Conservation (phyloP, 2,888 invertebrate species). For the Orthosia gothica region DNA sequence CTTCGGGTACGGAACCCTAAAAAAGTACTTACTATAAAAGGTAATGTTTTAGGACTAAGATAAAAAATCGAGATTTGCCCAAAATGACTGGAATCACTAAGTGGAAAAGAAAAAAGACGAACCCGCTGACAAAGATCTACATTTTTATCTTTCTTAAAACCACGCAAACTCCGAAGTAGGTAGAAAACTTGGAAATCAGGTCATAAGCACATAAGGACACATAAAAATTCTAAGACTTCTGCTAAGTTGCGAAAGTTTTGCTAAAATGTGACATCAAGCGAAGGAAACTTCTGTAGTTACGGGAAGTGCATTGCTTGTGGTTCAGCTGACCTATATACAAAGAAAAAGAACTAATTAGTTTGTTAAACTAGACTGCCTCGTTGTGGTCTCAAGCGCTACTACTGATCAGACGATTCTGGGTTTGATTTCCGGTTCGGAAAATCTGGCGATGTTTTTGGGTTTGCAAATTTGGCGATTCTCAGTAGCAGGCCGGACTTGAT, state of each 20-base stretch:
- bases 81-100: conserved; percentile 8
- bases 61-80: background rate
- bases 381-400: background rate
- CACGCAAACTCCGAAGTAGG: conserved; percentile 26
- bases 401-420: too few species aligned
- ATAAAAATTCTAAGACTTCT: conserved; percentile 53
- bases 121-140: conserved; percentile 30
- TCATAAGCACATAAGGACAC: conserved; percentile 48
- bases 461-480: too few species aligned
- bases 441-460: too few species aligned
- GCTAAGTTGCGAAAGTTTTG: conserved; percentile 46
- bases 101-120: conserved; percentile 13
- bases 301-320: conserved; percentile 35
- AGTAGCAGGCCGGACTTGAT: too few species aligned
- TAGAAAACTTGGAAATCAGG: conserved; percentile 52
- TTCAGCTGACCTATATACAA: conserved; percentile 40
- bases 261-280: conserved; percentile 47
- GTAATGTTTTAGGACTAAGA: background rate
- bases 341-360: conserved; percentile 14
- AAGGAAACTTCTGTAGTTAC: conserved; percentile 32
- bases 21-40: too few species aligned
- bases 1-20: too few species aligned
- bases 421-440: too few species aligned
- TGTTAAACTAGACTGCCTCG: background rate
- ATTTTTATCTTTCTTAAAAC: conserved; percentile 34